These are phyloP conservation scores for Escarpia spicata DNA, from an alignment of 2,888 invertebrate genomes.

Conservation along the genomic window DNA sequence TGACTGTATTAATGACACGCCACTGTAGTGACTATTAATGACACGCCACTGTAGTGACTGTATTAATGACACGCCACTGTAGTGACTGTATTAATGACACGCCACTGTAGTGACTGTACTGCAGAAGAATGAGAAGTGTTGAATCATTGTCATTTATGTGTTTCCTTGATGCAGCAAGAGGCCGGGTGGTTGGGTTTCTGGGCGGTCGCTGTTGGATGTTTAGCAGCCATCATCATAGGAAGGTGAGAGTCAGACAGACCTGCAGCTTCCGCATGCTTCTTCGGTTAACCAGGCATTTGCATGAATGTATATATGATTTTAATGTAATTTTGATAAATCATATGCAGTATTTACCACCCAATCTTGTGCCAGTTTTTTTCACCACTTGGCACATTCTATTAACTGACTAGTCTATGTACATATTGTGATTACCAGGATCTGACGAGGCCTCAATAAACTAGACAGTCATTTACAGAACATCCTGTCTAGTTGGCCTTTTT, in stretches of 20 bases:
- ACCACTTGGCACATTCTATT: not conserved
- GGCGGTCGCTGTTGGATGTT: slow-evolving; percentile 38
- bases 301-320: too few species aligned
- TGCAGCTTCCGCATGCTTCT: not conserved
- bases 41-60: too few species aligned
- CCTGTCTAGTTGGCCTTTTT: not conserved
- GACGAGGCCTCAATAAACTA: not conserved
- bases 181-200: slow-evolving; percentile 45
- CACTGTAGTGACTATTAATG: too few species aligned
- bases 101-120: too few species aligned
- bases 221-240: slow-evolving; percentile 41
- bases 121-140: not conserved
- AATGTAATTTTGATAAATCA: not conserved
- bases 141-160: not conserved
- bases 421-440: not conserved
- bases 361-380: not conserved
- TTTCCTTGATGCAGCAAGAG: slow-evolving; percentile 34
- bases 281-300: not conserved
- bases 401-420: not conserved
- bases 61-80: too few species aligned
- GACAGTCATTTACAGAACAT: not conserved
- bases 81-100: too few species aligned
- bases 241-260: slow-evolving; percentile 33
- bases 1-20: too few species aligned
- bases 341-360: not conserved